Conservation (phyloP, 2,888 invertebrate species). For the Cataglyphis cursor region DNA sequence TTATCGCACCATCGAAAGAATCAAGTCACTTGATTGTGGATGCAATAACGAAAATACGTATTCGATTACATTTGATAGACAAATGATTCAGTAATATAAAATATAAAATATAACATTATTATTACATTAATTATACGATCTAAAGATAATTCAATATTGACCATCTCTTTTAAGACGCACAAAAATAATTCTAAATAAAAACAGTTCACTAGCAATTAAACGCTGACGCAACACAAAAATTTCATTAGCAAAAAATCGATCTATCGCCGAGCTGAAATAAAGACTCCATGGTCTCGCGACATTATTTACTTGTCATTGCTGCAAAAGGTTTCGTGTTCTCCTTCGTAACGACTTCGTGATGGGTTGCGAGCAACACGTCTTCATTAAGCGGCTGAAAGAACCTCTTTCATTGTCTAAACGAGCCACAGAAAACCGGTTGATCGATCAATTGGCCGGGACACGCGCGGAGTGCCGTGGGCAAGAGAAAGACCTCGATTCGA, state of each 20-base stretch:
- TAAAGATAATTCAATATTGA: slow-evolving; percentile 30
- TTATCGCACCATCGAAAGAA: slow-evolving; percentile 27
- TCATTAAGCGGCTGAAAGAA: slow-evolving; percentile 60
- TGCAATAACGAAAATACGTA: neutral
- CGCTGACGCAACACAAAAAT: slow-evolving; percentile 32
- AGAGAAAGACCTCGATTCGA: slow-evolving; percentile 54
- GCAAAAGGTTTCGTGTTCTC: slow-evolving; percentile 52
- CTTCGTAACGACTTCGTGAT: slow-evolving; percentile 37
- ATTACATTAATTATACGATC: slow-evolving; percentile 4
- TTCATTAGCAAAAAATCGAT: slow-evolving; percentile 27
- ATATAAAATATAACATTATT: slow-evolving; percentile 4
- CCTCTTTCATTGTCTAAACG: slow-evolving; percentile 59
- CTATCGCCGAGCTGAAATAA: slow-evolving; percentile 38
- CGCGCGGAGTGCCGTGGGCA: slow-evolving; percentile 53
- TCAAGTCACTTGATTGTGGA: neutral
- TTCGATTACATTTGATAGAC: slow-evolving; percentile 8
- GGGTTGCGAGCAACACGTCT: slow-evolving; percentile 57
- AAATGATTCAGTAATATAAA: neutral
- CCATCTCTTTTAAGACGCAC: neutral
- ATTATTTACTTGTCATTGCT: slow-evolving; percentile 56
- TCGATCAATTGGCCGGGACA: slow-evolving; percentile 62
- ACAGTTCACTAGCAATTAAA: slow-evolving; percentile 26
- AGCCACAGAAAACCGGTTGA: slow-evolving; percentile 64
- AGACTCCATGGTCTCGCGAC: slow-evolving; percentile 34
- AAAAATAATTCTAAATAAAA: neutral